A percentile compares a stretch with the other conserved stretches of the same genome.
Conservation (phyloP, 30 jellyfish, hydroid and myxozoan species). For the Hydra vulgaris region DNA sequence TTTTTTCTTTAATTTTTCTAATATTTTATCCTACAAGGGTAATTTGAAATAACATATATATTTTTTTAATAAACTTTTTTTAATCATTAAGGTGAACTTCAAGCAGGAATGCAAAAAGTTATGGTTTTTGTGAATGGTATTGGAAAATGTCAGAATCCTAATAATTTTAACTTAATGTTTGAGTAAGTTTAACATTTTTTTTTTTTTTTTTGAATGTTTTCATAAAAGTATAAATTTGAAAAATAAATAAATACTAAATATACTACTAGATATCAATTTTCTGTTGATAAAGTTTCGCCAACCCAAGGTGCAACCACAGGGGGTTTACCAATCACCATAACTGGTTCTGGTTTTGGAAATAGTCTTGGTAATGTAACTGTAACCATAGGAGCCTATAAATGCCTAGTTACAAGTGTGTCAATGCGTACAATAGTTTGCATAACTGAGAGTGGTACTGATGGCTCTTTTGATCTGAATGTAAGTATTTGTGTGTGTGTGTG, state of each 20-base stretch:
- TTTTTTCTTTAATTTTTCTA: too few species aligned
- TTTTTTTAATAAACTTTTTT: too few species aligned
- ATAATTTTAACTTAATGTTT: background rate
- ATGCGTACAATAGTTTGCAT: conserved; percentile 37
- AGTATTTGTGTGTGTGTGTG: too few species aligned
- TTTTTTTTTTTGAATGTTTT: too few species aligned
- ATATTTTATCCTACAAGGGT: too few species aligned
- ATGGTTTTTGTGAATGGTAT: background rate
- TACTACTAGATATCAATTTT: conserved; percentile 5
- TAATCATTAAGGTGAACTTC: conserved; percentile 26
- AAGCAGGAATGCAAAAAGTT: conserved; percentile 15
- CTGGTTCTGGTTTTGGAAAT: conserved; percentile 75
- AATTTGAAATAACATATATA: too few species aligned
- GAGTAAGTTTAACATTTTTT: too few species aligned
- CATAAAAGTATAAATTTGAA: too few species aligned
- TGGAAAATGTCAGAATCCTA: conserved; percentile 2
- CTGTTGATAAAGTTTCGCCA: conserved; percentile 13
- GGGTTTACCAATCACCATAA: conserved; percentile 47
- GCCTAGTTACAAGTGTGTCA: conserved; percentile 33
- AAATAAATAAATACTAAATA: too few species aligned
- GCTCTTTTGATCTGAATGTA: too few species aligned
- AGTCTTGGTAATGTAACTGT: conserved; percentile 26
- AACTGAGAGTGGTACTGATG: conserved; percentile 24
- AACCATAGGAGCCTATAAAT: conserved; percentile 26
- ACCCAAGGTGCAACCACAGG: conserved; percentile 48